phyloP scores from a whole-genome alignment of 2,888 invertebrate species.

The Glaucopsyche alexis region DNA sequence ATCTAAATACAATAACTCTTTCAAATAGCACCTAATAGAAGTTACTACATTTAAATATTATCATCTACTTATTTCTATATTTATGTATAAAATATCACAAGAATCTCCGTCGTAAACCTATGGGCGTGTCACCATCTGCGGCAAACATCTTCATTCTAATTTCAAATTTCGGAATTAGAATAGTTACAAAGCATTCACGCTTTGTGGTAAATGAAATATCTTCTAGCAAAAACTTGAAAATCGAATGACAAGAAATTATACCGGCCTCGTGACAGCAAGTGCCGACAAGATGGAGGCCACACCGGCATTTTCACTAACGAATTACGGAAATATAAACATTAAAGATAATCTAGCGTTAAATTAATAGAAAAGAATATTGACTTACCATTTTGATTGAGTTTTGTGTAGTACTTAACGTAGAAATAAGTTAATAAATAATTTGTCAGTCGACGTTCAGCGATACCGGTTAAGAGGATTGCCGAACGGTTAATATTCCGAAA shows the following conservation, averaged over 20 bases:
- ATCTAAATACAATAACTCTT: not conserved
- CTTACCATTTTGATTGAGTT: constrained; percentile 78
- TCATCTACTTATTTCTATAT: not conserved
- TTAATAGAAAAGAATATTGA: constrained; percentile 40
- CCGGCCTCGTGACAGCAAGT: constrained; percentile 40
- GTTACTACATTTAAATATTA: not conserved
- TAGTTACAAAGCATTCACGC: too few species aligned
- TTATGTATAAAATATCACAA: not conserved
- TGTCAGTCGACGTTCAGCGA: constrained; percentile 79
- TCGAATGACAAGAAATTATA: constrained; percentile 35
- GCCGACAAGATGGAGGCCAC: constrained; percentile 72
- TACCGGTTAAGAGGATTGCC: constrained; percentile 85
- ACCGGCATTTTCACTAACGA: constrained; percentile 44
- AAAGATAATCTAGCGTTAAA: constrained; percentile 32
- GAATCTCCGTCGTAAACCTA: not conserved
- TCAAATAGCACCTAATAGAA: not conserved
- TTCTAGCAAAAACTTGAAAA: not conserved
- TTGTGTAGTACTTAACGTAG: constrained; percentile 70
- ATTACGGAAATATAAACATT: constrained; percentile 33
- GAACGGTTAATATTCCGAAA: constrained; percentile 81
- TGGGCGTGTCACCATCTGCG: constrained; percentile 24
- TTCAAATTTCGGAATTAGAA: not conserved
- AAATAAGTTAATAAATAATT: constrained; percentile 67
- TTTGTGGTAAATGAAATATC: not conserved
- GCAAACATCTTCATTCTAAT: not conserved